Evolutionary conservation across 2,888 invertebrate species (phyloP).

Genomic region (Nephrotoma guestfalica): DNA sequence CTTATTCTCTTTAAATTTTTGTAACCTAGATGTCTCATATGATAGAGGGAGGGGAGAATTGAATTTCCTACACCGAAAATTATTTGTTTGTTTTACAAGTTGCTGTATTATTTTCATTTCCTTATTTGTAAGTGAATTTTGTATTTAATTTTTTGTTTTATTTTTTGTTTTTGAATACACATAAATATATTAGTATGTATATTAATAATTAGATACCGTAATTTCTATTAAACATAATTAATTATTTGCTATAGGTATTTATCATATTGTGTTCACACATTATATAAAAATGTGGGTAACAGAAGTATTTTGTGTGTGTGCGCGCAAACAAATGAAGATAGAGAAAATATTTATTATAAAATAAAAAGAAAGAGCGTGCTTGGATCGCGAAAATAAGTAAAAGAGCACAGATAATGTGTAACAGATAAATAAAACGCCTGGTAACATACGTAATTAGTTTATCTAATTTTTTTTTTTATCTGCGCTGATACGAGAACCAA

Average conservation of each 20-base stretch:
- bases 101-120: neutral
- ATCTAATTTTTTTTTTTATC: too few species aligned
- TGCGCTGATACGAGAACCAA: neutral
- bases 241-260: neutral
- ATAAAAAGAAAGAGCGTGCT: too few species aligned
- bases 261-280: neutral
- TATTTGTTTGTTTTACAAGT: neutral
- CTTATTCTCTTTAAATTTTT: neutral
- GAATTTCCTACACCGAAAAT: neutral
- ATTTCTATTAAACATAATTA: neutral
- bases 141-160: neutral
- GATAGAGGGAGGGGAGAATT: neutral
- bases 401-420: neutral
- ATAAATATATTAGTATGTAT: neutral
- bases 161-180: neutral
- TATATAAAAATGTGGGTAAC: neutral
- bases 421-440: neutral
- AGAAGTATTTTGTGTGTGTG: neutral
- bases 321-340: too few species aligned
- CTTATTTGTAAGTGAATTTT: neutral
- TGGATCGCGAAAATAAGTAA: neutral
- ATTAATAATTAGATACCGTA: neutral
- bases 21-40: neutral
- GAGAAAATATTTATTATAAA: too few species aligned
- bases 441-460: neutral